A percentile compares a stretch with the other conserved stretches of the same genome.
Conservation (phyloP, 37 sponge, comb jelly and placozoan genomes). For the Chondrilla cf. caribensis region DNA sequence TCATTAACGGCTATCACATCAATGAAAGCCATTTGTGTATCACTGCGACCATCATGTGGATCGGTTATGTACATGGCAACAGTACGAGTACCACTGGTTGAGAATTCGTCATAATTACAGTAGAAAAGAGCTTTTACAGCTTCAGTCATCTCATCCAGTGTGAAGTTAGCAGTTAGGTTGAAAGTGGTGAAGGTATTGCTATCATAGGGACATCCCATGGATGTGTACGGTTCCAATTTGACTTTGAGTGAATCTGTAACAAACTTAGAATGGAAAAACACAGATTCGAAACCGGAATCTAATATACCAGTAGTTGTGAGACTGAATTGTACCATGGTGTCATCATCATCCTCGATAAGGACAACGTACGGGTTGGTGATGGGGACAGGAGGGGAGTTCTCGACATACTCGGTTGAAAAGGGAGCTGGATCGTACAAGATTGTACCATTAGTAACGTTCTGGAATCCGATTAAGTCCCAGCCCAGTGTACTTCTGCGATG, state of each 20-base stretch:
- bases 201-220: slow-evolving; percentile 20
- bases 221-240: slow-evolving; percentile 27
- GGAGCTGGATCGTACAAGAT: background rate
- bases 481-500: too few relatives aligned
- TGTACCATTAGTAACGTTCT: too few relatives aligned
- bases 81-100: slow-evolving; percentile 51
- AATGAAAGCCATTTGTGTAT: slow-evolving; percentile 34
- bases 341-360: slow-evolving; percentile 75
- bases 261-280: slow-evolving; percentile 57
- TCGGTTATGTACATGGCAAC: slow-evolving; percentile 69
- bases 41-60: slow-evolving; percentile 50
- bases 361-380: slow-evolving; percentile 46
- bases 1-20: slow-evolving; percentile 72
- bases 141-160: slow-evolving; percentile 38
- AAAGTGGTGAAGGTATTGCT: slow-evolving; percentile 5
- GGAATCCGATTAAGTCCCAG: too few relatives aligned
- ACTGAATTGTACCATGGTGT: slow-evolving; percentile 33
- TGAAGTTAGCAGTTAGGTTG: slow-evolving; percentile 26
- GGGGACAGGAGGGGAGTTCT: slow-evolving; percentile 48
- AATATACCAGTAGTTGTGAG: slow-evolving; percentile 35
- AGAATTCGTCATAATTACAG: slow-evolving; percentile 78
- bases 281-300: slow-evolving; percentile 60
- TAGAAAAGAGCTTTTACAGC: slow-evolving; percentile 63
- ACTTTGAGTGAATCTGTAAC: background rate
- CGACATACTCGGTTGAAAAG: slow-evolving; percentile 37